These are phyloP conservation scores for Drosophila littoralis DNA, from an alignment of 1,140 invertebrate genomes.

Conservation along the genomic window DNA sequence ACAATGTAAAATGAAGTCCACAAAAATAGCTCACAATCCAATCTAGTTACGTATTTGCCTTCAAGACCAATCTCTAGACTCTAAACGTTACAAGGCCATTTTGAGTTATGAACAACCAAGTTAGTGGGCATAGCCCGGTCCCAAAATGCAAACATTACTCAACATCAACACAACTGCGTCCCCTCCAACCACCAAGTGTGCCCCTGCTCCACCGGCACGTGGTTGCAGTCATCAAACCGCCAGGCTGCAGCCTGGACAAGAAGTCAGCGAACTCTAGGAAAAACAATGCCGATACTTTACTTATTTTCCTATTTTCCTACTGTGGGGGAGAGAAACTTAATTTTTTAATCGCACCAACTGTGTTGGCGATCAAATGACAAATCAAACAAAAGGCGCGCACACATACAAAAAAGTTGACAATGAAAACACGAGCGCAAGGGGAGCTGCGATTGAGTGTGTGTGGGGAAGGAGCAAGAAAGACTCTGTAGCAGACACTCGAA, in stretches of 20 bases:
- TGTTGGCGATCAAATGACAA: conserved; percentile 76
- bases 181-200: not conserved
- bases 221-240: conserved; percentile 46
- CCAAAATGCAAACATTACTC: conserved; percentile 26
- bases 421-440: conserved; percentile 36
- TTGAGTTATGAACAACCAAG: not conserved
- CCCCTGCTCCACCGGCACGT: conserved; percentile 38
- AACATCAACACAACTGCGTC: conserved; percentile 30
- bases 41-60: not conserved
- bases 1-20: no score
- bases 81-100: not conserved
- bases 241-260: conserved; percentile 3
- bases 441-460: not conserved
- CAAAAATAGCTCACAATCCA: no score
- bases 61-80: not conserved
- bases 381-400: conserved; percentile 57
- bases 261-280: conserved; percentile 59
- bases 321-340: conserved; percentile 35
- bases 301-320: not conserved
- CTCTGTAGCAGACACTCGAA: conserved; percentile 52
- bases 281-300: conserved; percentile 47
- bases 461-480: conserved; percentile 15
- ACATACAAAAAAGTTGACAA: conserved; percentile 49
- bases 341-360: conserved; percentile 80
- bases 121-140: not conserved